Base-by-base conservation (phyloP, 2,113 vertebrate species). In the Cyanoramphus novaezelandiae region DNA sequence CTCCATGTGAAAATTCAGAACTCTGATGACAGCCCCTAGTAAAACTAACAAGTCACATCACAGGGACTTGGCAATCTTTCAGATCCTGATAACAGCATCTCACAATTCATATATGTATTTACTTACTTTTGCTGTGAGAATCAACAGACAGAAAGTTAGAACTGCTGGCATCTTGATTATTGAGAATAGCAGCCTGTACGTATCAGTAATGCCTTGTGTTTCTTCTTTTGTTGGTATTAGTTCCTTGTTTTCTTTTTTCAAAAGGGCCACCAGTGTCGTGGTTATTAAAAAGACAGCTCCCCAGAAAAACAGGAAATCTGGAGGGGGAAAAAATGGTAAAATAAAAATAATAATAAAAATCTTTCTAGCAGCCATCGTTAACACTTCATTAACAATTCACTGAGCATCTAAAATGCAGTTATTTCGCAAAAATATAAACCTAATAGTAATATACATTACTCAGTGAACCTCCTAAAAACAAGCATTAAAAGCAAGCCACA, bases 231-330 rank as follows among this genome's bases (percentile, higher is more conserved):
- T 97, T 92, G 95, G 94, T 41, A 95, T 97, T 57, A 97, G 95
- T 31, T 95, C 97, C 63, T 82, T 92, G 71, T 98, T 98, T 97
- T 99, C 99, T 72, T 98, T 99, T 97, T 99, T 99, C 70, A 99
- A 82, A 79, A 99, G 75, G 57, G 99, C 99, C 74, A 99, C 99
- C 89, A 99, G 95, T 17, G 99, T 99, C 41, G 99, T 99, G 83
- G 99, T 99, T 64, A 99, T 92, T 92, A 99, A 95, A 97, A 99
- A 99, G 69, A 99, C 95, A 86, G 98, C 88, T 74, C 99, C 99
- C 99, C 99, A 99, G 97, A 99, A 99, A 96, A 99, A 99, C 90
- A 99, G 96, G 97, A 99, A 99, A 96, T 99, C 99, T 99, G 97
- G 43, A 92, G 17, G 19, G 20, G 6, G 11, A 25, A 74, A 88